Base-by-base conservation (phyloP, 2,797 vertebrate species). In the Varecia variegata region DNA sequence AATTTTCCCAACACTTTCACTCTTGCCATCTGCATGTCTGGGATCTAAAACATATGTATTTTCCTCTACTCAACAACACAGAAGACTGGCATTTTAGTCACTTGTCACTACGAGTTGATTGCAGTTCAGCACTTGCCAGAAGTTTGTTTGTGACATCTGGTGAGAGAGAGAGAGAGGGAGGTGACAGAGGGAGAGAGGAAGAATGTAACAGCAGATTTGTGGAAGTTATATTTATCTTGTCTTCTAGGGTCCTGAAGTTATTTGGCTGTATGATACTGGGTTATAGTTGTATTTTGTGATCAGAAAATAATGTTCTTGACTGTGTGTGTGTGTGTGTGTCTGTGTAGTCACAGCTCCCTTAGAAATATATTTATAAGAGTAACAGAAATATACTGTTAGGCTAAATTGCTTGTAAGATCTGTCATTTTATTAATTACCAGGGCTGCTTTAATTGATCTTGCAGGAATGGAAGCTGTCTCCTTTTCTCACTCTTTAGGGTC, bases 11-110 rank as follows among this genome's bases (percentile, higher is more conserved):
- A 27, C 79, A 73, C 54, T 83, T 87, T 58, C n/a, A 56, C 25
- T 38, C 20, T 35, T 83, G 82, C 95, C 70, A 73, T 92, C 85
- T 97, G 93, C n/a, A 52, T 43, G 30, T 92, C 93, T 95, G 77
- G 52, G 70, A 80, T 94, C 13, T 17, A 87, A 95, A 94, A 60
- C 81, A 89, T 91, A 93, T 95, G 76, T 90, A 27, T 94, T 92
- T 88, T 76, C 65, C n/a, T 92, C 27, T 32, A 43, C 35, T 68
- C 20, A 71, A 21, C 65, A 95, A 70, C 88, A 92, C 81, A 74
- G 35, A 82, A 93, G 79, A 88, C 74, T 77, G 83, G 68, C 79
- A 60, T 86, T 95, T 88, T 85, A 93, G 45, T 84, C 27, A 77
- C 77, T 91, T 82, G 67, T 91, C 87, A 67, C 87, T 85, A 21